Evolutionary conservation across 2,113 vertebrate genomes (phyloP), one percentile per base, ranked within the genome.

Genomic region (Beaufortia kweichowensis): DNA sequence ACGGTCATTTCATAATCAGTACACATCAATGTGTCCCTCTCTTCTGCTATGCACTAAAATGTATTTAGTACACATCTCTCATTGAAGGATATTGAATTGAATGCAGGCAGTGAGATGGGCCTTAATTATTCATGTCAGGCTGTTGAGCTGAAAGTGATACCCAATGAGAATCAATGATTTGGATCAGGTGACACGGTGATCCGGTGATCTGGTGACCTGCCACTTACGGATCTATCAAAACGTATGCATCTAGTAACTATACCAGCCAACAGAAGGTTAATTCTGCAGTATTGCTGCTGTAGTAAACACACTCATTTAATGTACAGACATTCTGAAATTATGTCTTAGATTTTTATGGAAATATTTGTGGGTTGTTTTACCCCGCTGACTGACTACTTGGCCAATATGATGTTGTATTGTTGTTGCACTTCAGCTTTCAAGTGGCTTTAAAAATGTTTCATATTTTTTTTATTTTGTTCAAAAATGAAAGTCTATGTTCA

Each of bases 111-210:
- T 11, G 67, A 48, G 56, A 41, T 41, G 59, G 57, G 43, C 14
- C 24, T 78, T 15, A 43, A 78, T 78, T 70, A 78, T 78, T 78
- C 29, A 78, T 71, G 23, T 41, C 46, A 31, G 41, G 14, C 65
- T 68, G 76, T 69, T 61, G 65, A 55, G 29, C 67, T 68, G 76
- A 63, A 78, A 78, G 43, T 17, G 76, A 78, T 78, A 78, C 76
- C 76, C 67, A 78, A 78, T 78, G 76, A 62, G 59, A 78, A 53
- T 78, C 76, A 71, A 63, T 63, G 67, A 71, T 78, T 78, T 78
- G 76, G 66, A 78, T 78, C 76, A 62, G 76, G 56, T 71, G 67
- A 53, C 66, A 5, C 35, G 11, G 39, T 61, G 76, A 77, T 69
- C 65, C 28, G 39, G 76, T 71, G 43, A 78, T 63, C 76, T 55